Conservation (phyloP, 2,113 vertebrate species). For the sheep (Ovis aries) region ARS-UI_Ramb_v3.0 NC_056054.1:244275001-244275500, state of each 20-base stretch:
- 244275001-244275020: neutral
- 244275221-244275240: fast-evolving
- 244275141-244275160: too few species aligned
- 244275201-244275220: too few species aligned
- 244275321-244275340: neutral
- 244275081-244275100: too few species aligned
- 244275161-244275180: too few species aligned
- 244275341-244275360: neutral
- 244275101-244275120: fast-evolving
- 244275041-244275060: neutral
- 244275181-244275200: too few species aligned
- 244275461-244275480: neutral
- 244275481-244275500: neutral
- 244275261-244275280: too few species aligned
- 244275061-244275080: too few species aligned
- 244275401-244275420: neutral
- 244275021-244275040: neutral
- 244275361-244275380: neutral
- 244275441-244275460: neutral
- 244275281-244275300: too few species aligned
- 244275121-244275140: too few species aligned
- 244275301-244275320: too few species aligned
- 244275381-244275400: neutral
- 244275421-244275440: neutral
- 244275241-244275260: too few species aligned